Conservation (phyloP, 2,888 invertebrate genomes). For the Timema podura region DNA sequence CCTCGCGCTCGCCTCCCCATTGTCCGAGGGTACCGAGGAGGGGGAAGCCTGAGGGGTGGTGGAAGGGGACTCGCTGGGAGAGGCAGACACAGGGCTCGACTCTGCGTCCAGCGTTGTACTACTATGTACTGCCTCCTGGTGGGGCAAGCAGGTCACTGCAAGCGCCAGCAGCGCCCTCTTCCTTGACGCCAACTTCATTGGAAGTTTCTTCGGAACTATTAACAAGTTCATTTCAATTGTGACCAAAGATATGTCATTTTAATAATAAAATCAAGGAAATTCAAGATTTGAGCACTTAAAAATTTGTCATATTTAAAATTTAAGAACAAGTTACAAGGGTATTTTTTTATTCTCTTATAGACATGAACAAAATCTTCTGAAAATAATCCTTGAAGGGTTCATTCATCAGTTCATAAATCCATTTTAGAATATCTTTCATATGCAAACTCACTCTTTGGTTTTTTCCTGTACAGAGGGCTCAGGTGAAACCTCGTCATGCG, state of each 20-base stretch:
- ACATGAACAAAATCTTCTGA: neutral
- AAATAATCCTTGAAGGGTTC: no score
- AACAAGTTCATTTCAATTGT: no score
- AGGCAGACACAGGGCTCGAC: conserved; percentile 14
- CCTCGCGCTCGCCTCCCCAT: conserved; percentile 24
- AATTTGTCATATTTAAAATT: neutral
- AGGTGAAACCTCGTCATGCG: conserved; percentile 31
- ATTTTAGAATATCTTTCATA: no score
- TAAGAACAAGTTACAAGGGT: no score
- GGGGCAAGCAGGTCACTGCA: conserved; percentile 14
- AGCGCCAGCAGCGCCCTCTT: conserved; percentile 15
- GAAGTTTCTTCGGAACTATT: conserved; percentile 24
- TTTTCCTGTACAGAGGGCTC: conserved; percentile 36
- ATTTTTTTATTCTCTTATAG: neutral
- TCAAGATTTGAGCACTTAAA: neutral
- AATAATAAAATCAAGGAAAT: neutral
- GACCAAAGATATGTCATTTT: no score
- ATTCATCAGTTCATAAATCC: no score
- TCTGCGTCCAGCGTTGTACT: conserved; percentile 17
- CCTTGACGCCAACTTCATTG: conserved; percentile 16
- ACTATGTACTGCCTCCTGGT: conserved; percentile 18
- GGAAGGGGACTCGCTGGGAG: conserved; percentile 14
- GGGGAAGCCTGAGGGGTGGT: conserved; percentile 26
- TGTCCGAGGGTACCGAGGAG: conserved; percentile 14
- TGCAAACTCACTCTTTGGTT: conserved; percentile 42